These are phyloP conservation scores for Oreotrochilus melanogaster DNA, from an alignment of 2,113 vertebrate species.

Conservation along the genomic window DNA sequence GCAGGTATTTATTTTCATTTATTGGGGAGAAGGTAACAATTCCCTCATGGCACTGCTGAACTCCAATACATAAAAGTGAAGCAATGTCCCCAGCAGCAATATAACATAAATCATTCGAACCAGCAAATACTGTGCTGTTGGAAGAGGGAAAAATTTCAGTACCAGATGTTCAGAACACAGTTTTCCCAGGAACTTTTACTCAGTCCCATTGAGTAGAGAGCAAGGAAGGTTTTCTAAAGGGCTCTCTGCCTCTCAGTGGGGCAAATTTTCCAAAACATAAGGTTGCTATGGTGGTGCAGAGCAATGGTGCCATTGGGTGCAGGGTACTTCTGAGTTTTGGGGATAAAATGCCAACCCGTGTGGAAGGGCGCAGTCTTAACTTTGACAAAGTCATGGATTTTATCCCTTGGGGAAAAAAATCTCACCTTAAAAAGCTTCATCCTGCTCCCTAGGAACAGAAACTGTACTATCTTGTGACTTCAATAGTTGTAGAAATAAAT, in stretches of 20 bases:
- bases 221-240: neutral
- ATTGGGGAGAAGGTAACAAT: neutral
- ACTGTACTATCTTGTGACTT: neutral
- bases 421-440: neutral
- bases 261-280: neutral
- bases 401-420: neutral
- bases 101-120: neutral
- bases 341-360: neutral
- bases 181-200: neutral
- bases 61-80: neutral
- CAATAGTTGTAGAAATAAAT: neutral
- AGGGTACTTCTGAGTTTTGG: neutral
- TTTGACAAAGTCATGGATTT: neutral
- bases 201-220: neutral
- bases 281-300: neutral
- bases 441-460: neutral
- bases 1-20: constrained; percentile 25
- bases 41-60: neutral
- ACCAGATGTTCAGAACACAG: neutral
- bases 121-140: neutral
- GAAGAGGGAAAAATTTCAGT: neutral
- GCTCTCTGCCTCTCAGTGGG: neutral
- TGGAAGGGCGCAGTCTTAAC: neutral
- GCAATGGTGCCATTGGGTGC: neutral
- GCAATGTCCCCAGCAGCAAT: neutral